Base-by-base conservation (phyloP, 1,140 invertebrate species). In the Apis dorsata region DNA sequence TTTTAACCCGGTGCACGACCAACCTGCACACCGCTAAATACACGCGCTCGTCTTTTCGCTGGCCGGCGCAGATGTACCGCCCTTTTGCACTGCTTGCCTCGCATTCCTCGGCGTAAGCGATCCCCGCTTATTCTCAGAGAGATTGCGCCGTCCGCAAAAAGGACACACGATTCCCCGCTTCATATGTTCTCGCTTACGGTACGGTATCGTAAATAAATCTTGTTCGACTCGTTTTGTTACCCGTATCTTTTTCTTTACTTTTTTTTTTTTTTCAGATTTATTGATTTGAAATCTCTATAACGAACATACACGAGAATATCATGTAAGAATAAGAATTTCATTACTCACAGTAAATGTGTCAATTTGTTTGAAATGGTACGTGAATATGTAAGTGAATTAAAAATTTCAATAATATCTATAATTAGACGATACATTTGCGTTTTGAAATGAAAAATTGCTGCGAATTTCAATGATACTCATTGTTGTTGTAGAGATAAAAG, bases 1-100 rank as follows among this genome's bases (percentile, higher is more conserved):
- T 81, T 69, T 88, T 86, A 88, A 88, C 84, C 84, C 81, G 86
- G 69, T 88, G 86, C 81, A 83, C 84, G 86, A 74, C 71, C 80
- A 80, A 88, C 86, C 87, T 83, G 83, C 84, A 24, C 63, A 73
- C 51, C 74, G 83, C 66, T 82, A 53, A 85, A 76, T 80, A 76
- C 87, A 85, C 83, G 77, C 79, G 74, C 72, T 60, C 70, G 86
- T 74, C 87, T 88, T 88, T 88, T 88, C 60, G 83, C 59, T 74
- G 73, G 17, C 19, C n/a, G 63, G 60, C 76, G 89, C 89, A 90
- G 86, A 89, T 90, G 88, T 74, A 69, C 68, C 65, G 78, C 53
- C 69, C 73, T 49, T 59, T 53, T 79, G 87, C 88, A 86, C 81
- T 89, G 89, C 84, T 90, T 88, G 77, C 63, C 21, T 60, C 60